Evolutionary conservation across 2,113 vertebrate species (phyloP).

Genomic region (Otis tarda): DNA sequence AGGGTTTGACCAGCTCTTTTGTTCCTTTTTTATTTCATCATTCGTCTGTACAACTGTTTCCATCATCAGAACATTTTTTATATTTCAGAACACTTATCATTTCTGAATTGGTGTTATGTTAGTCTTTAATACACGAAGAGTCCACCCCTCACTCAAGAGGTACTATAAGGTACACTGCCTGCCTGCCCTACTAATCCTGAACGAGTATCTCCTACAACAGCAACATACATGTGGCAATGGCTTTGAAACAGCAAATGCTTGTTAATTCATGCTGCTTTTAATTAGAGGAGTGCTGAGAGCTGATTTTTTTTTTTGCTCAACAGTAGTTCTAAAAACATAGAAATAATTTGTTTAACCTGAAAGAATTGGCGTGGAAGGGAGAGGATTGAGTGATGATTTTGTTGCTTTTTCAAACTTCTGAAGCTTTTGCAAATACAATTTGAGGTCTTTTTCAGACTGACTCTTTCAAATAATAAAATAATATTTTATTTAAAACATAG

Average conservation of each 20-base stretch:
- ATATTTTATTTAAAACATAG: background rate
- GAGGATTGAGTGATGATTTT: background rate
- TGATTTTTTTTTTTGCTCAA: background rate
- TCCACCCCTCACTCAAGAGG: background rate
- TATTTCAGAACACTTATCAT: background rate
- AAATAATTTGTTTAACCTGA: background rate
- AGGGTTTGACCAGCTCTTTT: background rate
- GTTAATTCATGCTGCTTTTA: background rate
- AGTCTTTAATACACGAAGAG: background rate
- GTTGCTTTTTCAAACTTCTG: background rate
- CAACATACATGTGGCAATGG: background rate
- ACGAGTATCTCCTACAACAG: background rate
- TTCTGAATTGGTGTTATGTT: background rate
- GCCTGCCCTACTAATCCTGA: background rate
- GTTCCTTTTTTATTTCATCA: background rate
- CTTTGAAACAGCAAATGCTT: background rate
- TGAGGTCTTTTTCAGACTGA: background rate
- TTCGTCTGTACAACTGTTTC: background rate
- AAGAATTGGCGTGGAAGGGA: accelerated
- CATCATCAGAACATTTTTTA: background rate
- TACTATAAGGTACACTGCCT: accelerated
- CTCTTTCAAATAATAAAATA: background rate
- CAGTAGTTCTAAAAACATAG: background rate
- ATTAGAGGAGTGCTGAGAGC: background rate
- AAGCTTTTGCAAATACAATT: background rate